Conservation (phyloP, 2,113 vertebrate species). For the Centropus bengalensis region DNA sequence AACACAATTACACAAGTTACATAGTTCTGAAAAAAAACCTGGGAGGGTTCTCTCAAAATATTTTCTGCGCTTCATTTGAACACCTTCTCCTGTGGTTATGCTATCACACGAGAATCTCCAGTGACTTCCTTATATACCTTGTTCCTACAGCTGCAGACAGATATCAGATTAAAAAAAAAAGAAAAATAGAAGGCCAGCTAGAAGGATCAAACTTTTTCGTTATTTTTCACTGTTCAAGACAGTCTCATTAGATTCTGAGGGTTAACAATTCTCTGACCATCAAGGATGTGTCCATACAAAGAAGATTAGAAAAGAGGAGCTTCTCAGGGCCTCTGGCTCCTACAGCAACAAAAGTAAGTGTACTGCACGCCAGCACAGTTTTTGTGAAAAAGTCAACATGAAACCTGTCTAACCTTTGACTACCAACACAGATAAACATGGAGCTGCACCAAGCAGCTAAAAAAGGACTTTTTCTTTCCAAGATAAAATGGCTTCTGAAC, state of each 20-base stretch:
- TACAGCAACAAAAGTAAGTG: not conserved
- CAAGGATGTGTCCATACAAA: not conserved
- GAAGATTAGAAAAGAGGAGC: not conserved
- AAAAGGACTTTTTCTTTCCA: not conserved
- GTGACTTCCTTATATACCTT: not conserved
- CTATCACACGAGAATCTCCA: not conserved
- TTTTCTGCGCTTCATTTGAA: not conserved
- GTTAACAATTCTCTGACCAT: not conserved
- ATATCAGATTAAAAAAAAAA: not conserved
- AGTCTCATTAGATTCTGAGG: not conserved
- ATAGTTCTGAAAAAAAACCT: not conserved
- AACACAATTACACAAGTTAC: not conserved
- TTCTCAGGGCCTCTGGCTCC: not conserved
- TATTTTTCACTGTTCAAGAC: not conserved
- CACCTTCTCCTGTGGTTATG: not conserved
- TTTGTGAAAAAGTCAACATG: not conserved
- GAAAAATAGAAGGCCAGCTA: not conserved
- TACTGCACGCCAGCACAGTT: not conserved
- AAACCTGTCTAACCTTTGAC: not conserved
- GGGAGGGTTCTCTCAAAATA: not conserved
- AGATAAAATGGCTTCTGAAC: not conserved
- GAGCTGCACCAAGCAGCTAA: not conserved
- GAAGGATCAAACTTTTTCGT: not conserved
- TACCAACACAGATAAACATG: not conserved
- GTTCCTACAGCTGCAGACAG: not conserved